A percentile compares a stretch with the other conserved stretches of the same genome.
Conservation (phyloP, 2,888 invertebrate genomes). For the Scaptomyza flava region DNA sequence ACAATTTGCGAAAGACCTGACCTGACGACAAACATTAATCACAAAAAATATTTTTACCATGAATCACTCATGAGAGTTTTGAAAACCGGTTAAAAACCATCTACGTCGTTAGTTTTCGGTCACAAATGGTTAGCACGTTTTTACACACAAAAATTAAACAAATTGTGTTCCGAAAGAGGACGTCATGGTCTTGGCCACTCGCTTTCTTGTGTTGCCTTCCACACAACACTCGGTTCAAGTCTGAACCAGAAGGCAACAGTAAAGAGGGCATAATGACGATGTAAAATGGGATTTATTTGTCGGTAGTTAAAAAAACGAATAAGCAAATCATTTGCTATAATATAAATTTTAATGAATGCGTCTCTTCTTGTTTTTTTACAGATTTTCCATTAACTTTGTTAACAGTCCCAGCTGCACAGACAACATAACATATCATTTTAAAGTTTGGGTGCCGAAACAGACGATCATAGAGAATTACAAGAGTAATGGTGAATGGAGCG, state of each 20-base stretch:
- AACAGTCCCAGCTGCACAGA: constrained; percentile 73
- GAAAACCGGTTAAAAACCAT: constrained; percentile 37
- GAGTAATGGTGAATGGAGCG: constrained; percentile 79
- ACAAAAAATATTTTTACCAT: constrained; percentile 20
- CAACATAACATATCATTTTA: constrained; percentile 83
- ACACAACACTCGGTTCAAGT: no score
- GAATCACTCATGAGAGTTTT: constrained; percentile 29
- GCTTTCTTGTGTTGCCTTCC: no score
- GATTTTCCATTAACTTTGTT: constrained; percentile 83
- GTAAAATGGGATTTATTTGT: not conserved
- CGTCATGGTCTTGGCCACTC: not conserved
- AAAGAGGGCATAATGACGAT: not conserved
- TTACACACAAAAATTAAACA: constrained; percentile 22
- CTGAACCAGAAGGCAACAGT: no score
- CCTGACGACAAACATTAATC: constrained; percentile 12
- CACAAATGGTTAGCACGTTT: constrained; percentile 38
- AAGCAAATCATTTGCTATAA: not conserved
- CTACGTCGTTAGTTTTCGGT: constrained; percentile 5
- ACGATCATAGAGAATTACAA: constrained; percentile 81
- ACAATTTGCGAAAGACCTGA: constrained; percentile 6
- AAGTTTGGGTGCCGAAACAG: constrained; percentile 71
- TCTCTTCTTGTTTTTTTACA: constrained; percentile 37
- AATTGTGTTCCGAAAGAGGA: not conserved
- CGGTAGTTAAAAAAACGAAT: no score
- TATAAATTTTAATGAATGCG: not conserved